Evolutionary conservation across 2,888 invertebrate genomes (phyloP).

Genomic region (Andrena trimmerana): DNA sequence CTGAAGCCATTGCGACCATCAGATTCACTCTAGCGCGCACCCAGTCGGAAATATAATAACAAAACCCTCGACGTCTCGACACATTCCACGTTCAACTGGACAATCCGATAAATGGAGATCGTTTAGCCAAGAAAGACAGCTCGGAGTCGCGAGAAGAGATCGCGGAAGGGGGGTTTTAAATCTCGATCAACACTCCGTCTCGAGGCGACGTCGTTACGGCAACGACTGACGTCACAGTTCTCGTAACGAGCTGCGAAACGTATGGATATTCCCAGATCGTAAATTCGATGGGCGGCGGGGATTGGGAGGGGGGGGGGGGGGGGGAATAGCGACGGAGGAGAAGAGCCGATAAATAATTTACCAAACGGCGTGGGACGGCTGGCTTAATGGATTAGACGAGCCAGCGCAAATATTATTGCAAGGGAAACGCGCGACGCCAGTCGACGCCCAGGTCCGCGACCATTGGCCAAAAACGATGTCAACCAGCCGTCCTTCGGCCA

Average conservation of each 20-base stretch:
- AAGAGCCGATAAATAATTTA: slow-evolving; percentile 76
- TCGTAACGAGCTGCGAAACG: slow-evolving; percentile 42
- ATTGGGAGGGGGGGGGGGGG: neutral
- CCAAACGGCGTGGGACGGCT: slow-evolving; percentile 61
- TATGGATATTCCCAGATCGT: slow-evolving; percentile 62
- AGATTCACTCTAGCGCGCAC: too few relatives aligned
- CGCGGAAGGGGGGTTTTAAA: neutral
- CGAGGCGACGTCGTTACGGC: slow-evolving; percentile 2
- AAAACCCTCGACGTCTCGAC: too few relatives aligned
- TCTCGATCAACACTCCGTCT: neutral
- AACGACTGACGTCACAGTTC: slow-evolving; percentile 43
- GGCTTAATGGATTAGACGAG: slow-evolving; percentile 71
- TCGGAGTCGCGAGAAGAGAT: neutral
- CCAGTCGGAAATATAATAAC: too few relatives aligned
- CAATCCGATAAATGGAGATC: too few relatives aligned
- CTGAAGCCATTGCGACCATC: too few relatives aligned
- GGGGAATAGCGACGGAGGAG: slow-evolving; percentile 32
- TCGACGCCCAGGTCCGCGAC: slow-evolving; percentile 59
- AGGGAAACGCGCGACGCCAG: slow-evolving; percentile 58
- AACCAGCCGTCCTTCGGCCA: slow-evolving; percentile 60
- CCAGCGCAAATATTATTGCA: slow-evolving; percentile 78
- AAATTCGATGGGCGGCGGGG: slow-evolving; percentile 6
- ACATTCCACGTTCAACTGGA: too few relatives aligned
- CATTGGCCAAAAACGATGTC: slow-evolving; percentile 70
- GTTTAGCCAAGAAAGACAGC: too few relatives aligned